Percentiles rank a stretch among this genome's conserved stretches.
Conservation (phyloP, 2,113 vertebrate genomes). For the Poecilia latipinna region DNA sequence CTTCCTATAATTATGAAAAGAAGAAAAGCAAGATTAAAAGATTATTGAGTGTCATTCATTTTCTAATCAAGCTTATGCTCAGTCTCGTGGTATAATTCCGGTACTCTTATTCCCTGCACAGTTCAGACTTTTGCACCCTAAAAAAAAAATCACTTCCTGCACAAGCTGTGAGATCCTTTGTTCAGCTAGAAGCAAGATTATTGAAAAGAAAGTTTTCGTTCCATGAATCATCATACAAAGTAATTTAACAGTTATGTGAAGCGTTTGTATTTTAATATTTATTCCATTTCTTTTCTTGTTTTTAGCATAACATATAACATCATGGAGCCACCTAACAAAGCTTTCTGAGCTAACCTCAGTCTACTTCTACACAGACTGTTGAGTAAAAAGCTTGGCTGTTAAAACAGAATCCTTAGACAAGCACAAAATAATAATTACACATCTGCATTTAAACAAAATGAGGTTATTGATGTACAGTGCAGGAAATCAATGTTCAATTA, state of each 20-base stretch:
- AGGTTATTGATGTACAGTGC: conserved; percentile 37
- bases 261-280: neutral
- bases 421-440: conserved; percentile 40
- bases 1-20: neutral
- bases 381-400: neutral
- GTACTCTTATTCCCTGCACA: neutral
- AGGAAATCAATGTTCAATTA: conserved; percentile 31
- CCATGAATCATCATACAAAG: neutral
- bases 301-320: neutral
- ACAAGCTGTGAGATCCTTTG: neutral
- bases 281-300: neutral
- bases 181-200: neutral
- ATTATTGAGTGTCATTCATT: neutral
- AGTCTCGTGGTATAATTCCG: conserved; percentile 11
- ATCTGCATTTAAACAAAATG: conserved; percentile 13
- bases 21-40: neutral
- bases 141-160: neutral
- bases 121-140: neutral
- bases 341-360: conserved; percentile 11
- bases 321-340: conserved; percentile 2
- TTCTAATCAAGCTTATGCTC: neutral
- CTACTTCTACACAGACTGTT: neutral
- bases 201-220: neutral
- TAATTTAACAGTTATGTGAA: neutral
- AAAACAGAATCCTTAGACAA: conserved; percentile 30